Evolutionary conservation across 2,888 invertebrate genomes (phyloP), one percentile per base, ranked within the genome.

Genomic region (Protophormia terraenovae): DNA sequence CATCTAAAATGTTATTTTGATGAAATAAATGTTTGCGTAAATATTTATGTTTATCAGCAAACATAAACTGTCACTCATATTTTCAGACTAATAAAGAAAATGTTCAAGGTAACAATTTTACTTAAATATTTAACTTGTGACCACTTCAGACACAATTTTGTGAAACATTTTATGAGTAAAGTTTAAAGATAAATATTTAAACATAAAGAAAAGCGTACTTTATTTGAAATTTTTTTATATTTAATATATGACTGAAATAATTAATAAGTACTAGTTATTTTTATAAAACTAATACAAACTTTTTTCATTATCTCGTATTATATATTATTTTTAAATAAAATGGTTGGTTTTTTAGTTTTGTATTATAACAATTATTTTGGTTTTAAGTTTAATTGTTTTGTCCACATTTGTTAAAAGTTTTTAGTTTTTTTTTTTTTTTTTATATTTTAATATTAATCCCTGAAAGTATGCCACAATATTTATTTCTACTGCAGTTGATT

Each of bases 61-160:
- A 47, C n/a, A 76, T n/a, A 55, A 58, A 77, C n/a, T 67, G 32
- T 47, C 64, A 76, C 45, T 45, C 19, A 29, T n/a, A 32, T 45
- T n/a, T 38, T 4, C 1, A 45, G 6, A 47, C n/a, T 24, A 76
- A 24, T 53, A 75, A 66, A 77, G 19, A 32, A 27, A 60, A 3
- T 32, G 47, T 29, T 10, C 64, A 67, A 6, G 32, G 32, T 12
- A 32, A 45, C 27, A n/a, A 14, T 29, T 45, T 45, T 22, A n/a
- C 5, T 55, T 14, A 16, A 29, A 5, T 67, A 67, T 24, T 67
- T 32, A 19, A 19, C 38, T 53, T 38, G 27, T 27, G 32, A 24
- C 2, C 22, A 22, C 5, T 60, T 32, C 14, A 50, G 32, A 35
- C 12, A 50, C 24, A 22, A n/a, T n/a, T 35, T 64, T 38, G 12